Evolutionary conservation across 2,888 invertebrate species (phyloP), one percentile per base, ranked within the genome.

Genomic region (Erebia aethiops): DNA sequence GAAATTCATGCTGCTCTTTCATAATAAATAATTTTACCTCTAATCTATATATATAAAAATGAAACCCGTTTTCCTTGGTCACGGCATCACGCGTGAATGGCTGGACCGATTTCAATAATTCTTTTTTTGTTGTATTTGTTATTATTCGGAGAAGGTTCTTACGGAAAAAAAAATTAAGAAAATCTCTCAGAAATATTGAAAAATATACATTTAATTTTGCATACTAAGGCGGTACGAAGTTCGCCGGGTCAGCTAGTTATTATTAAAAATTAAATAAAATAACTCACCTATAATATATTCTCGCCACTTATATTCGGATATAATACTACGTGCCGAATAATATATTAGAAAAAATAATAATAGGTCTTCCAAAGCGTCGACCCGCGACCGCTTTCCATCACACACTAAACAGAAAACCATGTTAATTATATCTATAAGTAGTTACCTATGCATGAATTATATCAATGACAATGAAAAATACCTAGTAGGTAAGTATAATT

Each of bases 321-420:
- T 21, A 18, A 57, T 18, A 49, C 2, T 21, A 49, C 49, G 62
- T 49, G 21, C 13, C 49, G 21, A 49, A 16, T 43, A 62, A 49
- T 21, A 46, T 61, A 46, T 60, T 18, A 7, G 1, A 8, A 16
- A 62, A 62, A 21, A 62, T 7, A 49, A 14, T 46, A 46, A 43
- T 61, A 18, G 43, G 46, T 62, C 11, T 62, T 62, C 62, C 46
- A 62, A 46, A 8, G 11, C 62, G 62, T 21, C 62, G 49, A 62
- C 18, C 11, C 62, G 62, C 21, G 62, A 13, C 62, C 49, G 62
- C 46, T 62, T 46, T 14, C 46, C 18, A 49, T 14, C 62, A 49
- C 46, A 62, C 46, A 62, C 49, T 62, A 49, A 62, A 14, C 62
- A 21, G 62, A 62, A 46, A 62, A 62, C 49, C 62, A 49, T 21